These are phyloP conservation scores for Leptopterna dolabrata DNA, from an alignment of 2,888 invertebrate genomes.

Conservation along the genomic window DNA sequence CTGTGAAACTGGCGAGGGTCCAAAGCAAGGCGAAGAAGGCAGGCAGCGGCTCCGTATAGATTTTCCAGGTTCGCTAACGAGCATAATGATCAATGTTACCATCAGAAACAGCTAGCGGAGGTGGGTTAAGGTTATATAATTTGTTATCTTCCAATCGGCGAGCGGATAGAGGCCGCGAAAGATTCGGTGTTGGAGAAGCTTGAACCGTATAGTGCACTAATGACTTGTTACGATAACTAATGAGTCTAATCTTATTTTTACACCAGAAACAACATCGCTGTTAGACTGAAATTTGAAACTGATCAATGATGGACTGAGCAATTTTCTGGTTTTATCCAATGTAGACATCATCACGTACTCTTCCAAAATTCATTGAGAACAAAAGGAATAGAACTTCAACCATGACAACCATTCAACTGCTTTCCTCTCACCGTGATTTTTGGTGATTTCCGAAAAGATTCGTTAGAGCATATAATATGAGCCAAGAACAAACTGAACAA, in stretches of 20 bases:
- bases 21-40: background rate
- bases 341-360: no score
- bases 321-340: no score
- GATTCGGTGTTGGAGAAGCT: background rate
- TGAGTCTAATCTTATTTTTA: background rate
- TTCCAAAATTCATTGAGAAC: no score
- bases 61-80: conserved; percentile 5
- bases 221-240: background rate
- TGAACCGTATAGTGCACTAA: background rate
- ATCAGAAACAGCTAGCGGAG: background rate
- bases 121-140: background rate
- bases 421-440: no score
- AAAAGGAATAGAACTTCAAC: no score
- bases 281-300: no score
- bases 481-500: no score
- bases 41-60: background rate
- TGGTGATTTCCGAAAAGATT: no score
- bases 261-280: no score
- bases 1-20: background rate
- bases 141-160: background rate
- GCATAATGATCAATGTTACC: conserved; percentile 11
- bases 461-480: no score
- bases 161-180: background rate
- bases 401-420: no score
- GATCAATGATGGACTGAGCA: no score